phyloP scores from a whole-genome alignment of 2,888 invertebrate genomes.

The Hecatera dysodea region DNA sequence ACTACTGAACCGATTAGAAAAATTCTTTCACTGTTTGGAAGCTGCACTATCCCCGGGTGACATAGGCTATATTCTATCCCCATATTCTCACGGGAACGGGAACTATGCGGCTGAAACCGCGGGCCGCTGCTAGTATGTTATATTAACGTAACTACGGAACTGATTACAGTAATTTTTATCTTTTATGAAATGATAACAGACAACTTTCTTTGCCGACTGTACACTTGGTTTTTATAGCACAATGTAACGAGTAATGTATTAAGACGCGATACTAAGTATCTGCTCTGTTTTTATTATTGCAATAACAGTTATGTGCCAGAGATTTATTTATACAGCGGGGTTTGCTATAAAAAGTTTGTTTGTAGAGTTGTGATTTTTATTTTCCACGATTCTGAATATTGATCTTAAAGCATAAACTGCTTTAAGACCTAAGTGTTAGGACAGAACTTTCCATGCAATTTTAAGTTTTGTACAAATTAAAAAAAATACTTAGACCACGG shows the following conservation, averaged over 20 bases:
- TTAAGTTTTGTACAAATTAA: too few species aligned
- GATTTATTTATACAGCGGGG: conserved; percentile 37
- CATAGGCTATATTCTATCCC: too few species aligned
- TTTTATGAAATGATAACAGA: background rate
- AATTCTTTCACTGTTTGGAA: too few species aligned
- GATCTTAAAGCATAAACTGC: background rate
- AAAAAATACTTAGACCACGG: too few species aligned
- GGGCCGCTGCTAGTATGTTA: too few species aligned
- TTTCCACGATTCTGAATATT: background rate
- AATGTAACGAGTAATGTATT: conserved; percentile 68
- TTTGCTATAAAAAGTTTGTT: conserved; percentile 27
- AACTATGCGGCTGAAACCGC: too few species aligned
- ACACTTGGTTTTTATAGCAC: conserved; percentile 67
- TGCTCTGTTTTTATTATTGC: conserved; percentile 56
- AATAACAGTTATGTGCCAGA: conserved; percentile 49
- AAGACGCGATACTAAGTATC: conserved; percentile 55
- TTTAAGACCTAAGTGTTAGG: too few species aligned
- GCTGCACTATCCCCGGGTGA: too few species aligned
- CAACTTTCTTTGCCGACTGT: conserved; percentile 1
- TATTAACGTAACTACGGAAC: accelerated
- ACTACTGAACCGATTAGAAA: too few species aligned
- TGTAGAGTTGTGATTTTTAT: conserved; percentile 4
- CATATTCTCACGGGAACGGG: too few species aligned
- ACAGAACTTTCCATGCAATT: background rate
- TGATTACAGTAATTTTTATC: background rate